Base-by-base conservation (phyloP, 2,797 vertebrate genomes). In the Vespertilio murinus region DNA sequence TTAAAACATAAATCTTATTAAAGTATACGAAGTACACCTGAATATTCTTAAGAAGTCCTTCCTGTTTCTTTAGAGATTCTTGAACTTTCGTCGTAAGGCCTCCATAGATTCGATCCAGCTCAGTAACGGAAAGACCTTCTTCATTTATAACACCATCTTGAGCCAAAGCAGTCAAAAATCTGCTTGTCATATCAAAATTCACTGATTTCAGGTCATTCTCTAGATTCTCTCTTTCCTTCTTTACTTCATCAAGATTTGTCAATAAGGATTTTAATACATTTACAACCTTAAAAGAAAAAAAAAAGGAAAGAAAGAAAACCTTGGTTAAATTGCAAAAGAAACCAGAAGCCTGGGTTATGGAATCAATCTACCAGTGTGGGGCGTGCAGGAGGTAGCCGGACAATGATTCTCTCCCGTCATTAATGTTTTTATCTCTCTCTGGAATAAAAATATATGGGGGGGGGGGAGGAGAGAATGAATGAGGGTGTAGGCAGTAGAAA, bases 91-190 rank as follows among this genome's bases (percentile, higher is more conserved):
- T 98, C 20, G 98, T 99, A 96, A 99, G 98, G 94, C 97, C 71
- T 45, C 99, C 98, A 94, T 99, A 99, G 97, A 99, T 94, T 88
- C 98, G 98, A 97, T 99, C 99, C 71, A 99, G 97, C 96, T 99
- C 99, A 0, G 98, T 94, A 40, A 98, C 97, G 13, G 99, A 99
- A 94, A 99, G 98, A 79, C 98, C 98, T 97, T 99, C 99, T 96
- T 99, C 99, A 28, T 98, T 99, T 97, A 99, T 98, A 96, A 99
- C 98, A 30, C 99, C 99, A 79, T 99, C 99, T 96, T 99, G 99
- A 0, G 98, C 98, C 78, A 99, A 98, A 2, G 99, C 99, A 3
- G 98, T 98, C 97, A 99, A 98, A 98, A 99, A 99, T 97, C 98
- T 98, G 95, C 98, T 96, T 0, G 99, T 99, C 99, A 99, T 99